Percentiles rank a stretch among this genome's conserved stretches.
Conservation (phyloP, 2,797 vertebrate genomes). For the Pangasius sanitwongsei region DNA sequence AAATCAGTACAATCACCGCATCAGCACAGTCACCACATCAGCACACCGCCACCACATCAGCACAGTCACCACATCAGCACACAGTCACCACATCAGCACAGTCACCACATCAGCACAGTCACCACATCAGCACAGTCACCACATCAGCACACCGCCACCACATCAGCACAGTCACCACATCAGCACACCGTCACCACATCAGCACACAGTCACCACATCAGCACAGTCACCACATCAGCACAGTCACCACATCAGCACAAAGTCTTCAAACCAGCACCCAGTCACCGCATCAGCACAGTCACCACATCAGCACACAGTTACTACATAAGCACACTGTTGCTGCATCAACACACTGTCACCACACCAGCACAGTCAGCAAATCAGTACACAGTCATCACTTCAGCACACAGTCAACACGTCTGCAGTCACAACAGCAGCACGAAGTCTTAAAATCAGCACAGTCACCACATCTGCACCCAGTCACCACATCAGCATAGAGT, state of each 20-base stretch:
- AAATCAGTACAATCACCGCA: background rate
- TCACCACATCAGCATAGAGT: background rate
- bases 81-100: background rate
- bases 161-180: background rate
- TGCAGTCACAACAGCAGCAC: background rate
- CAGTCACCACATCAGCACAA: background rate
- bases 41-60: background rate
- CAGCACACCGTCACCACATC: background rate
- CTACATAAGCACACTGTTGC: background rate
- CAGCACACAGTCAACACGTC: background rate
- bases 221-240: background rate
- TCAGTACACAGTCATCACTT: background rate
- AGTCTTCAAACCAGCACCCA: background rate
- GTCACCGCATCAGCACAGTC: background rate
- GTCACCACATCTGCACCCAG: background rate
- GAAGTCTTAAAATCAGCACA: background rate
- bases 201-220: background rate
- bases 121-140: background rate
- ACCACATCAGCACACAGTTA: background rate
- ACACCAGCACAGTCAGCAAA: background rate
- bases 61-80: background rate
- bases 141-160: background rate
- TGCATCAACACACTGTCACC: background rate
- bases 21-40: background rate
- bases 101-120: background rate